A percentile compares a stretch with the other conserved stretches of the same genome.
Evolutionary conservation across 2,888 invertebrate genomes (phyloP).

Genomic region (Deilephila porcellus): DNA sequence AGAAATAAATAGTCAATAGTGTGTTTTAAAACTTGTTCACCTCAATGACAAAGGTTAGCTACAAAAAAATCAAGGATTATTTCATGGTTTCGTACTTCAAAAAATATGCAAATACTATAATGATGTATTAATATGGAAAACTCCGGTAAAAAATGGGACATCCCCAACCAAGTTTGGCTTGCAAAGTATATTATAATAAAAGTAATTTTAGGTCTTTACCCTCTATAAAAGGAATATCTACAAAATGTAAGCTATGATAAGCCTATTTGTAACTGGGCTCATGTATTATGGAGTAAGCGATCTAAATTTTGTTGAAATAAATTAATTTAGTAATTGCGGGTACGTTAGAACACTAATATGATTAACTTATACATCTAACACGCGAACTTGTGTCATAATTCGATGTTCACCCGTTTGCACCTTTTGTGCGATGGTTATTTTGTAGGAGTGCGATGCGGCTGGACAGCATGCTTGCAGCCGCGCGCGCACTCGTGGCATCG

Average conservation of each 20-base stretch:
- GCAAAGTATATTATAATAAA: neutral
- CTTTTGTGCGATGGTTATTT: conserved; percentile 25
- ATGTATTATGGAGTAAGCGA: no score
- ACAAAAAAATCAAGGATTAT: neutral
- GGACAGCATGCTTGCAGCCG: conserved; percentile 57
- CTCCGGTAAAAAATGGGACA: no score
- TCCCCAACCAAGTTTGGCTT: no score
- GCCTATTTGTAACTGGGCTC: no score
- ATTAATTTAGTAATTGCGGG: neutral
- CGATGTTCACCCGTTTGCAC: conserved; percentile 11
- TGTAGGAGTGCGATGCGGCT: conserved; percentile 50
- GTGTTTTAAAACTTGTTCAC: conserved; percentile 15
- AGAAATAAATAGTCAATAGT: neutral
- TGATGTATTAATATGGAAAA: no score
- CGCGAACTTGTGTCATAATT: neutral
- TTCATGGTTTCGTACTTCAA: neutral
- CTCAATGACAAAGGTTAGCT: conserved; percentile 4
- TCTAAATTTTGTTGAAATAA: no score
- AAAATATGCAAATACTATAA: neutral
- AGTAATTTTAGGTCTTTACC: no score
- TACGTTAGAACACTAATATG: neutral
- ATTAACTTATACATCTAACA: neutral
- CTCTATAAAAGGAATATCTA: no score
- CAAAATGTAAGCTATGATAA: no score
- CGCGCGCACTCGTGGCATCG: conserved; percentile 49